Percentiles rank a stretch among this genome's conserved stretches.
These are phyloP conservation scores for Poeciliopsis retropinna DNA, from an alignment of 2,113 vertebrate genomes.

Conservation along the genomic window DNA sequence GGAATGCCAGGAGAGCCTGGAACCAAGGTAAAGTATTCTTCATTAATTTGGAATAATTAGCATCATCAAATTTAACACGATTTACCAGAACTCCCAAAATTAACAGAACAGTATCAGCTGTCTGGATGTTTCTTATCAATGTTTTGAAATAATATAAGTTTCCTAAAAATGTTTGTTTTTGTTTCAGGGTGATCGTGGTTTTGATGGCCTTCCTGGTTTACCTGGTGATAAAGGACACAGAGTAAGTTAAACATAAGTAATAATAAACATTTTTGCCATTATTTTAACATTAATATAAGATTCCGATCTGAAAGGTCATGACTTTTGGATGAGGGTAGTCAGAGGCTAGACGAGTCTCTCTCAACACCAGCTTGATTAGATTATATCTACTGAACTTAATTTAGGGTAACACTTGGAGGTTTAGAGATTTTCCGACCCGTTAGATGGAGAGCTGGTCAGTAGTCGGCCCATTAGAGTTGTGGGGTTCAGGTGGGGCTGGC, in stretches of 20 bases:
- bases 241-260: conserved; percentile 73
- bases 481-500: no score
- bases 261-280: not conserved
- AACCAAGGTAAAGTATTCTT: conserved; percentile 82
- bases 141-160: not conserved
- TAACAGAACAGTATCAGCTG: fast-evolving
- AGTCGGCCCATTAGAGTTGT: no score
- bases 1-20: conserved; percentile 96
- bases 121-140: not conserved
- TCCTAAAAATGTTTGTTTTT: not conserved
- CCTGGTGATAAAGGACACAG: conserved; percentile 98
- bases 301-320: not conserved
- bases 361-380: no score
- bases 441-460: no score
- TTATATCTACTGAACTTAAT: no score
- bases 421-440: no score
- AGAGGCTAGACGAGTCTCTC: no score
- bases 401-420: no score
- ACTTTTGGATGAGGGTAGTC: no score
- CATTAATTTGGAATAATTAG: not conserved
- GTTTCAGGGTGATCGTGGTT: conserved; percentile 93
- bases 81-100: not conserved
- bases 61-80: not conserved
- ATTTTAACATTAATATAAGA: not conserved
- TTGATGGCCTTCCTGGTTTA: conserved; percentile 97